Percentiles rank a stretch among this genome's conserved stretches.
These are phyloP conservation scores for Syrista parreyssii DNA, from an alignment of 2,888 invertebrate genomes.

Conservation along the genomic window DNA sequence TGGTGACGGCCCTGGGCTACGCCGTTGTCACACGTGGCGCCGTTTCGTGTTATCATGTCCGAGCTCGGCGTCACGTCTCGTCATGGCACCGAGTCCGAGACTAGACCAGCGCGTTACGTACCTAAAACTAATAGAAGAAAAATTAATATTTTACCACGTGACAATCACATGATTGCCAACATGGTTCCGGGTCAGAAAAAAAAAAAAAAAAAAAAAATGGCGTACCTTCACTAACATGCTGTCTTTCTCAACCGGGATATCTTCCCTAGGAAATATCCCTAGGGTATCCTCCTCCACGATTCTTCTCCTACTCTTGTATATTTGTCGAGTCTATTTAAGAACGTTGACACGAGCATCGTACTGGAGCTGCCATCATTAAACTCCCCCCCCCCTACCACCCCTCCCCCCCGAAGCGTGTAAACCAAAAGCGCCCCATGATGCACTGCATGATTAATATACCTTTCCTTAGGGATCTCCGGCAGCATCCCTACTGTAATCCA, in stretches of 20 bases:
- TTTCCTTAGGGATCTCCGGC: not conserved
- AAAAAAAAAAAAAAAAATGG: not conserved
- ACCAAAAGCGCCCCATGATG: not conserved
- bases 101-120: not conserved
- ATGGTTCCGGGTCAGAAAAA: not conserved
- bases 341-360: not conserved
- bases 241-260: not conserved
- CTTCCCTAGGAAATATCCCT: too few species aligned
- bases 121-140: not conserved
- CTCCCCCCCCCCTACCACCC: not conserved
- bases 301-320: not conserved
- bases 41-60: constrained; percentile 21
- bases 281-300: not conserved
- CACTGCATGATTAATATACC: not conserved
- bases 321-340: not conserved
- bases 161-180: not conserved
- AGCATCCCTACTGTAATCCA: not conserved
- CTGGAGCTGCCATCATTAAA: not conserved
- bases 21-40: constrained; percentile 19
- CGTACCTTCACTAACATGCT: not conserved
- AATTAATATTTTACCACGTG: not conserved
- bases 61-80: constrained; percentile 16
- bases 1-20: not conserved
- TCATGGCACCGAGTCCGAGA: not conserved
- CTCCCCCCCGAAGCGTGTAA: too few species aligned